Evolutionary conservation across 1,140 invertebrate genomes (phyloP).

Genomic region (Sitobion miscanthi): DNA sequence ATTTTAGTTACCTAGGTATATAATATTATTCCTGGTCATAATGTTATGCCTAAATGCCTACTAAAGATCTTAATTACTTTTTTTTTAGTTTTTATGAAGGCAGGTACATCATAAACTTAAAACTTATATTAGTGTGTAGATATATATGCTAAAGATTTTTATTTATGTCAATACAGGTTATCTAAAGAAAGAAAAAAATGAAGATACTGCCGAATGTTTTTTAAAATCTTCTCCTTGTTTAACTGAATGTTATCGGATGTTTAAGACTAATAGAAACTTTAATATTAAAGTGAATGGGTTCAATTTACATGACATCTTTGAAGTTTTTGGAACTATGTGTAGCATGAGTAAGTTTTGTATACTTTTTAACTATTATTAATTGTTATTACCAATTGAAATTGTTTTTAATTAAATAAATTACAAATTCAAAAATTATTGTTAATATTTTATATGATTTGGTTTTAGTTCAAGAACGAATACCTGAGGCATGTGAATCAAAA

Average conservation of each 20-base stretch:
- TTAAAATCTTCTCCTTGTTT: constrained; percentile 35
- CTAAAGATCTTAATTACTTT: no score
- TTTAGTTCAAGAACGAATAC: constrained; percentile 39
- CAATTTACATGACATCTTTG: constrained; percentile 41
- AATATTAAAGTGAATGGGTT: constrained; percentile 40
- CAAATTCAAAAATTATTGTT: no score
- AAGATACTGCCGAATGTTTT: neutral
- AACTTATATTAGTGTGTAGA: no score
- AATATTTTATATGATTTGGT: neutral
- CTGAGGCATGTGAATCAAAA: constrained; percentile 34
- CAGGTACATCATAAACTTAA: no score
- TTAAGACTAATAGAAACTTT: constrained; percentile 9
- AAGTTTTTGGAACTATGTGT: constrained; percentile 43
- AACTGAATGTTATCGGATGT: constrained; percentile 51
- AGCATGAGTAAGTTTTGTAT: constrained; percentile 42
- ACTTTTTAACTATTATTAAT: no score
- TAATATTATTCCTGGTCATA: no score
- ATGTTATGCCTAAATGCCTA: no score
- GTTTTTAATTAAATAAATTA: no score
- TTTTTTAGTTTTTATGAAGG: no score
- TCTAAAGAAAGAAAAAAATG: constrained; percentile 35
- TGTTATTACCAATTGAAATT: no score
- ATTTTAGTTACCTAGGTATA: no score
- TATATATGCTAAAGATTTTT: no score
- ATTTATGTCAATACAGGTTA: neutral